phyloP scores from a whole-genome alignment of 1,140 invertebrate species.

The Eriosoma lanigerum region DNA sequence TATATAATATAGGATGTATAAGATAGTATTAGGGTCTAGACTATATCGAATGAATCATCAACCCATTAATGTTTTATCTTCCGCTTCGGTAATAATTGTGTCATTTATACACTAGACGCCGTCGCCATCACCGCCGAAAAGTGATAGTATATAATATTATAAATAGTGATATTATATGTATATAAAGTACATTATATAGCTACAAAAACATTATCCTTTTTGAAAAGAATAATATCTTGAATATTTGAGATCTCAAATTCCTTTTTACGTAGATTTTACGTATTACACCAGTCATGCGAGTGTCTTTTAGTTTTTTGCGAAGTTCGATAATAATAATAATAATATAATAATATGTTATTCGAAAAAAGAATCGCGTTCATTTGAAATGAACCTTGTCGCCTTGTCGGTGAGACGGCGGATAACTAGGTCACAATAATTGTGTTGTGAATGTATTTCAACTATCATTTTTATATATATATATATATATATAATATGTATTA shows the following conservation, averaged over 20 bases:
- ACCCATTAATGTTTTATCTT: not conserved
- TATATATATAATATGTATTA: not conserved
- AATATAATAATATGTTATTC: too few relatives aligned
- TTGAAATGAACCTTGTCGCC: too few relatives aligned
- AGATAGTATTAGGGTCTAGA: too few relatives aligned
- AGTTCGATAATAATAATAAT: too few relatives aligned
- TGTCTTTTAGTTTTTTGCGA: too few relatives aligned
- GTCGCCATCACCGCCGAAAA: not conserved
- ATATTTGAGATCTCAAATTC: not conserved
- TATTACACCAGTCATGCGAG: slow-evolving; percentile 11
- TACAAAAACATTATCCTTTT: not conserved
- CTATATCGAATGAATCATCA: too few relatives aligned
- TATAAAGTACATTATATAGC: too few relatives aligned
- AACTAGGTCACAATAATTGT: slow-evolving; percentile 25
- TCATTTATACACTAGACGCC: not conserved
- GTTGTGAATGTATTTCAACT: not conserved
- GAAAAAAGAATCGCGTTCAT: too few relatives aligned
- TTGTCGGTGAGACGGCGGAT: not conserved
- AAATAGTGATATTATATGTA: not conserved
- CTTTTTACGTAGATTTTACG: too few relatives aligned
- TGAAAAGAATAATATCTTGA: not conserved
- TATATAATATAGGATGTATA: too few relatives aligned
- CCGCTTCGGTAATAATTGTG: not conserved
- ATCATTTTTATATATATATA: not conserved
- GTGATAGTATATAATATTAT: not conserved